Percentiles rank a stretch among this genome's conserved stretches.
phyloP scores from a whole-genome alignment of 2,113 vertebrate species.

The Rattus rattus region DNA sequence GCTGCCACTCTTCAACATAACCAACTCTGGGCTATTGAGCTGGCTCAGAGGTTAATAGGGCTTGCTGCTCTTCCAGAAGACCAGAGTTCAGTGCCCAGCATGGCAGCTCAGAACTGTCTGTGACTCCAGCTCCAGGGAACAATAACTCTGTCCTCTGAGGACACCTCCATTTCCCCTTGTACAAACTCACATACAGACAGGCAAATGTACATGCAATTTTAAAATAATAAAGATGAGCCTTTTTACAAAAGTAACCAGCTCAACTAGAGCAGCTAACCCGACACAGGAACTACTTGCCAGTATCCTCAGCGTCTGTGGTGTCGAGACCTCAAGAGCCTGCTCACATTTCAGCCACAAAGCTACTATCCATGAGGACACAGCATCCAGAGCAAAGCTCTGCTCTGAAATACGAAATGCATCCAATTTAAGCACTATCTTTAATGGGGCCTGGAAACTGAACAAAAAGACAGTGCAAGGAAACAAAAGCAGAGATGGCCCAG shows the following conservation, averaged over 20 bases:
- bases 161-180: neutral
- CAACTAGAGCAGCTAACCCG: neutral
- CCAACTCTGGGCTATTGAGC: neutral
- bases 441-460: neutral
- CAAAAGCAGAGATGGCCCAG: neutral
- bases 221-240: neutral
- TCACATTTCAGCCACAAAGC: neutral
- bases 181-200: neutral
- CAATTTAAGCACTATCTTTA: conserved; percentile 43
- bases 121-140: neutral
- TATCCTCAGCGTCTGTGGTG: neutral
- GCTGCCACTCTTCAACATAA: neutral
- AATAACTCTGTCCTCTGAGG: neutral
- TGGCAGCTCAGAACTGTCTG: neutral
- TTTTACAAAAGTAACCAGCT: neutral
- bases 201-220: neutral
- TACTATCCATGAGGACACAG: neutral
- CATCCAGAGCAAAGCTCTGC: neutral
- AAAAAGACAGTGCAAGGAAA: neutral
- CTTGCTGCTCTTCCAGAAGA: neutral
- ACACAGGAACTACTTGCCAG: neutral
- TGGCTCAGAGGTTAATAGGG: neutral
- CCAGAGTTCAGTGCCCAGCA: neutral
- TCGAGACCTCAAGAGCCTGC: neutral
- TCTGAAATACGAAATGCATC: neutral